A percentile compares a stretch with the other conserved stretches of the same genome.
phyloP scores from a whole-genome alignment of 1,140 invertebrate genomes.

The Lepidurus arcticus region DNA sequence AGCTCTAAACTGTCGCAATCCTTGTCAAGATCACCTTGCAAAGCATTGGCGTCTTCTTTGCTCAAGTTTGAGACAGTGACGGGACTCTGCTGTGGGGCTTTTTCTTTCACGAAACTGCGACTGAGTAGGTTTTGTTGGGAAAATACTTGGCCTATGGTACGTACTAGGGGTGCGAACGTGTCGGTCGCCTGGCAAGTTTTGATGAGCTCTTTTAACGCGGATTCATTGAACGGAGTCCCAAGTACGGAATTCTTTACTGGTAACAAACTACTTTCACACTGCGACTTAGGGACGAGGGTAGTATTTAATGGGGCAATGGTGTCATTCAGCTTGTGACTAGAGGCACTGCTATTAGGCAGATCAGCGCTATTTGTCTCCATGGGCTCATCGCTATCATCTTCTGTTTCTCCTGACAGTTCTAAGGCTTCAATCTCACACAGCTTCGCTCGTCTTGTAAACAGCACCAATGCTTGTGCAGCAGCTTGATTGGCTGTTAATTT shows the following conservation, averaged over 20 bases:
- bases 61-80: conserved; percentile 44
- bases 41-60: conserved; percentile 60
- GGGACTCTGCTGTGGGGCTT: conserved; percentile 41
- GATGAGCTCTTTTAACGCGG: conserved; percentile 58
- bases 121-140: conserved; percentile 62
- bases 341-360: conserved; percentile 22
- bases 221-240: conserved; percentile 54
- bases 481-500: conserved; percentile 78
- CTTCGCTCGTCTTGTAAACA: conserved; percentile 75
- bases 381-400: not conserved
- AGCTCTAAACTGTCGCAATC: conserved; percentile 62
- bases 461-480: conserved; percentile 74
- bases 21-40: conserved; percentile 75
- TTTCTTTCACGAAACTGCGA: conserved; percentile 55
- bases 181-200: conserved; percentile 56
- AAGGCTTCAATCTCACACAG: conserved; percentile 58
- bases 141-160: conserved; percentile 64
- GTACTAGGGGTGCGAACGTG: conserved; percentile 59
- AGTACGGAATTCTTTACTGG: not conserved
- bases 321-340: conserved; percentile 27
- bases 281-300: not conserved
- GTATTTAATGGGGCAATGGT: not conserved
- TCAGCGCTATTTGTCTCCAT: not conserved
- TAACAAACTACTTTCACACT: not conserved
- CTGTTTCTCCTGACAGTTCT: not conserved